Conservation (phyloP, 2,797 vertebrate species). For the Monodelphis domestica region DNA sequence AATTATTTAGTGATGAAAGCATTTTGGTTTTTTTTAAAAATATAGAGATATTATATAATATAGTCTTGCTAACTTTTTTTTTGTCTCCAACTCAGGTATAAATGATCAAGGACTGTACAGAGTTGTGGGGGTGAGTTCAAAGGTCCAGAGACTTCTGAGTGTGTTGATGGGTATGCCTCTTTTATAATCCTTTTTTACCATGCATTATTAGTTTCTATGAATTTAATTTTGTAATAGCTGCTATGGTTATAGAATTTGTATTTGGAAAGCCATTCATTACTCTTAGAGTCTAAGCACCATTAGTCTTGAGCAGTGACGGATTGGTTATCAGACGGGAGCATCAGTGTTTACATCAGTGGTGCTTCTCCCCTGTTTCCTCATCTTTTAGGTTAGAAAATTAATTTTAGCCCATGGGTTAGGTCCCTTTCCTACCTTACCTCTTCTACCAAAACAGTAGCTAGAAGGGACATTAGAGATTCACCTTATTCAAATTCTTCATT, state of each 20-base stretch:
- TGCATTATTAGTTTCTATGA: constrained; percentile 70
- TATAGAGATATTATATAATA: not conserved
- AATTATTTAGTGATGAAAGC: constrained; percentile 32
- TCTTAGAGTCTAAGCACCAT: not conserved
- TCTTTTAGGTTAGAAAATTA: not conserved
- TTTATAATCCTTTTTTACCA: constrained; percentile 81
- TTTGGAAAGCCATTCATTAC: constrained; percentile 8
- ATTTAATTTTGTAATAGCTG: constrained; percentile 37
- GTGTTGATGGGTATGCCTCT: constrained; percentile 96
- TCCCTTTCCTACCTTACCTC: constrained; percentile 42
- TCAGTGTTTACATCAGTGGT: not conserved
- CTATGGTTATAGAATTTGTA: not conserved
- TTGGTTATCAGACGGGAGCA: not conserved
- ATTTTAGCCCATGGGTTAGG: constrained; percentile 51
- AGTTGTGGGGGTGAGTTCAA: constrained; percentile 98
- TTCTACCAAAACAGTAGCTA: constrained; percentile 46
- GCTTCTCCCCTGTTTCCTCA: not conserved
- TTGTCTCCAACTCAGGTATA: constrained; percentile 89
- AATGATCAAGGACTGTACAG: constrained; percentile 98
- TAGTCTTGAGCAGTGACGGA: constrained; percentile 14
- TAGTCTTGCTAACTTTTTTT: constrained; percentile 67
- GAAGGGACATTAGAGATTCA: not conserved
- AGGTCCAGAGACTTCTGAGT: constrained; percentile 97
- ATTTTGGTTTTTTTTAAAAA: not conserved
- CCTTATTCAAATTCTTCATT: not conserved